Percentiles rank a stretch among this genome's conserved stretches.
phyloP scores from a whole-genome alignment of 2,113 vertebrate genomes.

The Microtus pennsylvanicus region DNA sequence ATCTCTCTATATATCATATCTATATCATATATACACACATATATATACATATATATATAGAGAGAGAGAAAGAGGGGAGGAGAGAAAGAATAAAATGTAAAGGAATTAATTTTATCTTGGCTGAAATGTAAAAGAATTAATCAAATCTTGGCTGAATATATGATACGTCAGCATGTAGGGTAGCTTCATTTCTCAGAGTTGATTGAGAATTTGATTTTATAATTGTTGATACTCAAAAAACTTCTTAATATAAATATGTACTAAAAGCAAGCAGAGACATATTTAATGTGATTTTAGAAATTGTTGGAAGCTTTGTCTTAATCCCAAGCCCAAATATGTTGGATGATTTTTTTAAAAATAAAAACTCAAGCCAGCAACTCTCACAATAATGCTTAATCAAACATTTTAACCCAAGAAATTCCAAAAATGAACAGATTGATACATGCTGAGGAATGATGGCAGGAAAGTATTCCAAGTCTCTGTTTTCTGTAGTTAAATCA shows the following conservation, averaged over 20 bases:
- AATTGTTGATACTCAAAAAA: background rate
- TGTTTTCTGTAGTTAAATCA: background rate
- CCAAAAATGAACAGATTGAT: background rate
- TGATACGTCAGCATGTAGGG: no score
- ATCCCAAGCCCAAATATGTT: background rate
- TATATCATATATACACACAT: no score
- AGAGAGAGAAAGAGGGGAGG: background rate
- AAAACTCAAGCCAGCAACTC: background rate
- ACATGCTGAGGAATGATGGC: background rate
- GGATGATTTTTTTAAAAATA: background rate
- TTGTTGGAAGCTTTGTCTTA: background rate
- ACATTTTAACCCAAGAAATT: background rate
- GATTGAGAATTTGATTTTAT: background rate
- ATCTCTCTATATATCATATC: no score
- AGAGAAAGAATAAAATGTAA: background rate
- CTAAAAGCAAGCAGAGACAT: background rate
- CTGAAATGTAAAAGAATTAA: background rate
- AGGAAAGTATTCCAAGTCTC: background rate
- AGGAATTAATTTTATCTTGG: background rate
- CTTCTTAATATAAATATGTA: background rate
- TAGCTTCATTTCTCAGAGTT: background rate
- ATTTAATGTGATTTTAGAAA: background rate
- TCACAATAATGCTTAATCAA: background rate
- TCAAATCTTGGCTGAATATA: background rate
- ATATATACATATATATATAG: no score